Base-by-base conservation (phyloP, 2,888 invertebrate species). In the Leptinotarsa haldemani region DNA sequence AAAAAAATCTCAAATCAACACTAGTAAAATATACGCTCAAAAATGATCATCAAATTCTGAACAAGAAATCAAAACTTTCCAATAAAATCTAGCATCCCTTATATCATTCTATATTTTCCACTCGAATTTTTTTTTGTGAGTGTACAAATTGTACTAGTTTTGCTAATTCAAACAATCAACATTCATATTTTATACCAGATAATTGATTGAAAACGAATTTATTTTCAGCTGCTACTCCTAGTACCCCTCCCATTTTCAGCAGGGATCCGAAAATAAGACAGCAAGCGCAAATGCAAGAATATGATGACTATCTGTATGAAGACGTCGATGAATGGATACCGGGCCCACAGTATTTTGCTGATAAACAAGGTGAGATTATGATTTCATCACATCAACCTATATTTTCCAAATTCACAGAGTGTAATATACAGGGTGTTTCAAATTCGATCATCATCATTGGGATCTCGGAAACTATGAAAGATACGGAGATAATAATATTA, bases 171-270 rank as follows among this genome's bases (percentile, higher is more conserved):
- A n/a, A 53, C 18, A 53, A 53, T 53, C 20, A 22, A 25, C 7
- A 30, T 30, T 7, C 30, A 30, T 7, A 30, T 7, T 30, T 7
- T 7, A 30, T 30, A 7, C 15, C 25, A 25, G 15, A 22, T 25
- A 13, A 58, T 58, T 12, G 2, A 4, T 52, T 22, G 16, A 61
- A 12, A 61, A 61, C 78, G 1, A 40, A 61, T n/a, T 15, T 75
- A 69, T 71, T 77, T 5, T 72, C 65, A 30, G 81, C 79, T 61
- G 77, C 78, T 53, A 75, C 77, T 40, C 40, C 40, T n/a, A 66
- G 61, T 47, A 83, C 82, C 3, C 83, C 83, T 15, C 83, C 83
- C 1, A 69, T 81, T 20, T 83, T 83, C 66, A 82, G 82, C 48
- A 80, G 61, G 74, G 69, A 76, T 61, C 61, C 56, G 9, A 64